Percentiles rank a stretch among this genome's conserved stretches.
phyloP scores from a whole-genome alignment of 2,888 invertebrate genomes.

The Lysandra bellargus region DNA sequence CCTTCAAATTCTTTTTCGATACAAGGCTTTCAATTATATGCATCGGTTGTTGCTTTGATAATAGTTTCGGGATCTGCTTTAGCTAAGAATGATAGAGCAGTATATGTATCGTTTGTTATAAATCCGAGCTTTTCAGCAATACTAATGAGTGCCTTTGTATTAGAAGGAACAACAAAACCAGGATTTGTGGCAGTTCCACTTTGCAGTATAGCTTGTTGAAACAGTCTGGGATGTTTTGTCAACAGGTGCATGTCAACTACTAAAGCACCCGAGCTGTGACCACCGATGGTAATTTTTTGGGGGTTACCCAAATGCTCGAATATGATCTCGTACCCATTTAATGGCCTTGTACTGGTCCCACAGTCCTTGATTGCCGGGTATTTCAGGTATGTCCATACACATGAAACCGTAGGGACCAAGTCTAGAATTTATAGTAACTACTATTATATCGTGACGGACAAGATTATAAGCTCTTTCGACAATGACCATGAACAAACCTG shows the following conservation, averaged over 20 bases:
- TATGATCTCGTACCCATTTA: conserved; percentile 48
- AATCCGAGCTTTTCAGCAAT: conserved; percentile 17
- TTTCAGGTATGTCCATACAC: conserved; percentile 53
- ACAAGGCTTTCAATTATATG: not conserved
- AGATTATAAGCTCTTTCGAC: not conserved
- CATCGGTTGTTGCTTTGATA: not conserved
- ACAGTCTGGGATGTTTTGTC: not conserved
- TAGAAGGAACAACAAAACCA: not conserved
- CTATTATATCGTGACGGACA: conserved; percentile 40
- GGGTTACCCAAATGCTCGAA: conserved; percentile 47
- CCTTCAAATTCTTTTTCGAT: not conserved
- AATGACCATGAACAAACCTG: not conserved
- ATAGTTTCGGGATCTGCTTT: not conserved
- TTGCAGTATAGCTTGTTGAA: conserved; percentile 26
- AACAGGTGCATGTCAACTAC: conserved; percentile 12
- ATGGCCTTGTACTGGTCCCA: conserved; percentile 48
- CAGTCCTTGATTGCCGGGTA: conserved; percentile 47
- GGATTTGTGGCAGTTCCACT: conserved; percentile 14
- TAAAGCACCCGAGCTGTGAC: conserved; percentile 25
- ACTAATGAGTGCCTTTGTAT: not conserved
- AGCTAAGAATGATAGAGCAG: conserved; percentile 2
- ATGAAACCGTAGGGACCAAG: conserved; percentile 49
- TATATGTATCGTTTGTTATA: conserved; percentile 3
- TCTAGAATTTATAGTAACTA: conserved; percentile 60
- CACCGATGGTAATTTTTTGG: conserved; percentile 34